Conservation (phyloP, 2,888 invertebrate genomes). For the Syrphus vitripennis region DNA sequence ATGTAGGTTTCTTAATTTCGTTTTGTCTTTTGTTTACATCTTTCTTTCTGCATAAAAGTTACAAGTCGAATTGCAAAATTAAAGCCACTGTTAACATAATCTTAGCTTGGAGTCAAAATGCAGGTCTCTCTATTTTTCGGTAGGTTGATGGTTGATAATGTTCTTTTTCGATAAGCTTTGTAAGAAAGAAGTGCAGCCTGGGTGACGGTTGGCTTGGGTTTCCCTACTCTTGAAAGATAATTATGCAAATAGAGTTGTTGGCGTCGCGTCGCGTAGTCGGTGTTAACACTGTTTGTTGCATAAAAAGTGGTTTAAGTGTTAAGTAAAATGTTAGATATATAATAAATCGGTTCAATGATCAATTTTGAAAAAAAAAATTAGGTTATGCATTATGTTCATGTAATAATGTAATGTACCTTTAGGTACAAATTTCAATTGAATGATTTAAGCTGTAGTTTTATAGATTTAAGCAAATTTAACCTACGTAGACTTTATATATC, state of each 20-base stretch:
- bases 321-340: background rate
- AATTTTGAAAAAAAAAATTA: background rate
- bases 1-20: slow-evolving; percentile 22
- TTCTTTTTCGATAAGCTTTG: background rate
- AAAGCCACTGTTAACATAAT: background rate
- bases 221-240: background rate
- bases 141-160: background rate
- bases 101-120: background rate
- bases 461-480: too few relatives aligned
- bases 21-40: slow-evolving; percentile 9
- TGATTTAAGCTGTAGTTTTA: too few relatives aligned
- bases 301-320: background rate
- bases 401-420: too few relatives aligned
- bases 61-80: slow-evolving; percentile 9
- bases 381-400: too few relatives aligned
- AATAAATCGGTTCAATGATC: background rate
- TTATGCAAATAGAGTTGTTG: background rate
- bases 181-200: background rate
- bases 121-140: background rate
- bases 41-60: background rate
- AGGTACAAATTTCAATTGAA: too few relatives aligned
- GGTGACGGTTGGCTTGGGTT: background rate
- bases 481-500: too few relatives aligned
- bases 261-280: too few relatives aligned
- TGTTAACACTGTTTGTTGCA: too few relatives aligned